Percentiles rank a stretch among this genome's conserved stretches.
Conservation (phyloP, 37 sponge, comb jelly and placozoan species). For the Geodia barretti region DNA sequence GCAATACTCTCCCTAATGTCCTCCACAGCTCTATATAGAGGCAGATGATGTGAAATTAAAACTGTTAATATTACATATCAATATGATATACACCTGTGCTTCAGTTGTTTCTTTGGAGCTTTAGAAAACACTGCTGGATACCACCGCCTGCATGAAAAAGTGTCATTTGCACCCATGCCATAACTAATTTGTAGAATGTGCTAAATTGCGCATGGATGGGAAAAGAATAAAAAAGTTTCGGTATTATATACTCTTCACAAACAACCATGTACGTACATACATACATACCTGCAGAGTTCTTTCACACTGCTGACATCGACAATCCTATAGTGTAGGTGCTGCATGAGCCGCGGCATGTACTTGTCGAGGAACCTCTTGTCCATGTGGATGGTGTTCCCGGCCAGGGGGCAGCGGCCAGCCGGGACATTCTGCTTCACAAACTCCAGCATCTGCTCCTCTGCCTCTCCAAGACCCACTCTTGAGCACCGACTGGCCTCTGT, state of each 20-base stretch:
- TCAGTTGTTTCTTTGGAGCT: slow-evolving; percentile 33
- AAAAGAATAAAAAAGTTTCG: no score
- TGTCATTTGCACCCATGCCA: no score
- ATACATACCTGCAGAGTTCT: slow-evolving; percentile 78
- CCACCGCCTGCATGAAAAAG: slow-evolving; percentile 54
- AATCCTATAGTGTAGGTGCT: slow-evolving; percentile 84
- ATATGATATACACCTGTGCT: slow-evolving; percentile 35
- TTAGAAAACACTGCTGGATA: slow-evolving; percentile 32
- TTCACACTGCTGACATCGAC: slow-evolving; percentile 91
- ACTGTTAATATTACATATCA: neutral
- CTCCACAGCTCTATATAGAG: slow-evolving; percentile 68
- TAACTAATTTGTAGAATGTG: no score
- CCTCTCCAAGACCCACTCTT: slow-evolving; percentile 31
- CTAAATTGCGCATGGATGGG: no score
- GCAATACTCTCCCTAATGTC: slow-evolving; percentile 80
- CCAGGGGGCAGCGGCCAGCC: slow-evolving; percentile 78
- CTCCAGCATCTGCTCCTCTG: slow-evolving; percentile 58
- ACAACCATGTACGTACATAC: neutral
- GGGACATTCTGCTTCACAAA: slow-evolving; percentile 62
- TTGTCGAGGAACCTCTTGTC: slow-evolving; percentile 85
- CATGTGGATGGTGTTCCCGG: slow-evolving; percentile 83
- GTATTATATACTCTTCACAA: neutral
- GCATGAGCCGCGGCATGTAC: slow-evolving; percentile 80
- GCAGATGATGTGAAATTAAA: no score
- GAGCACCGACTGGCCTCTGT: slow-evolving; percentile 57